Evolutionary conservation across 2,888 invertebrate genomes (phyloP).

Genomic region (Synergus japonicus): DNA sequence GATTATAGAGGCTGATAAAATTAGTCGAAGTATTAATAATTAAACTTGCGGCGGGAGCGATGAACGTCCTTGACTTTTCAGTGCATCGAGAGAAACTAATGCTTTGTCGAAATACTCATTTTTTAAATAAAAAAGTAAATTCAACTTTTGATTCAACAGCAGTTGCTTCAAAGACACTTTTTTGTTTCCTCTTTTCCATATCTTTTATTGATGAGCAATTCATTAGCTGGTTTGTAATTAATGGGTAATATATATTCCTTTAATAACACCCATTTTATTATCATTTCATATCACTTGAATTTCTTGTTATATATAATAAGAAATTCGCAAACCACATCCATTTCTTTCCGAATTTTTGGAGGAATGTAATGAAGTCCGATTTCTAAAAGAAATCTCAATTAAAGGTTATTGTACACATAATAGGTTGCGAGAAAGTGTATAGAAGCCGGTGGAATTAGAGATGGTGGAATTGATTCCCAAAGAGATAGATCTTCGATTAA

Average conservation of each 20-base stretch:
- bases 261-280: not conserved
- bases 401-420: not conserved
- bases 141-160: not conserved
- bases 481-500: not conserved
- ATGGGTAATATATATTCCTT: not conserved
- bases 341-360: not conserved
- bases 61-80: constrained; percentile 25
- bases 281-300: no score
- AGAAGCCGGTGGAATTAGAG: no score
- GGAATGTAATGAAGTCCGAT: not conserved
- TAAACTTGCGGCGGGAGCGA: constrained; percentile 27
- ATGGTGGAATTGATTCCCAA: not conserved
- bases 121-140: not conserved
- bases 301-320: no score
- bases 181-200: not conserved
- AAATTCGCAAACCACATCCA: no score
- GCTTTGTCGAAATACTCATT: not conserved
- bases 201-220: not conserved
- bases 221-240: not conserved
- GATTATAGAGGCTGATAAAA: constrained; percentile 35
- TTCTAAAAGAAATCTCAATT: not conserved
- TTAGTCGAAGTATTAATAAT: constrained; percentile 29
- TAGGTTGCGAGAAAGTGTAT: not conserved
- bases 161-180: not conserved
- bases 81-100: constrained; percentile 17